Evolutionary conservation across 1,140 invertebrate species (phyloP).

Genomic region (Stegodyphus mimosarum): DNA sequence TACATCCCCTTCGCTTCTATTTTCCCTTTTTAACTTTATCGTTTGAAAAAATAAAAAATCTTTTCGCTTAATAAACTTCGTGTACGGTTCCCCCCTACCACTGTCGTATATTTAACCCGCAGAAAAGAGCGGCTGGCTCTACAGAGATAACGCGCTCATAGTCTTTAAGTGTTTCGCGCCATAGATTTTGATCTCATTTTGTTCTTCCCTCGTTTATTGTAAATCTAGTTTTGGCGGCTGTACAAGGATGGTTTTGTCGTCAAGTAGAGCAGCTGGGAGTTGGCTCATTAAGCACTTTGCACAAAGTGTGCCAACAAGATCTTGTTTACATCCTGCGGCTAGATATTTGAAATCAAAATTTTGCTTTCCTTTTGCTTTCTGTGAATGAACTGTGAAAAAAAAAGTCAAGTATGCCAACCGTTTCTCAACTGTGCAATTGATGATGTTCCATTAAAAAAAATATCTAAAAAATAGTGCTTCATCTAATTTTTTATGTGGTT

Average conservation of each 20-base stretch:
- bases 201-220: background rate
- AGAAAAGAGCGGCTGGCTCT: conserved; percentile 25
- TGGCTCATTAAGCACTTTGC: conserved; percentile 25
- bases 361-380: too few species aligned
- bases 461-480: too few species aligned
- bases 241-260: conserved; percentile 19
- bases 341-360: too few species aligned
- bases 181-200: conserved; percentile 46
- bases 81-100: conserved; percentile 5
- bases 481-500: too few species aligned
- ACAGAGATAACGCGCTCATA: conserved; percentile 25
- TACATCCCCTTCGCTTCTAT: conserved; percentile 12
- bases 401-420: too few species aligned
- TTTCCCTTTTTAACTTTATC: conserved; percentile 38
- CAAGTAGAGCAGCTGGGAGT: background rate
- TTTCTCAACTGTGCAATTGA: too few species aligned
- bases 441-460: too few species aligned
- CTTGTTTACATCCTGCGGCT: too few species aligned
- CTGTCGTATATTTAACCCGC: conserved; percentile 43
- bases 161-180: conserved; percentile 41
- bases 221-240: conserved; percentile 25
- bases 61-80: conserved; percentile 51
- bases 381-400: too few species aligned
- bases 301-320: too few species aligned
- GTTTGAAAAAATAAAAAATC: conserved; percentile 14